Conservation (phyloP, 2,797 vertebrate genomes). For the Eleutherodactylus coqui region DNA sequence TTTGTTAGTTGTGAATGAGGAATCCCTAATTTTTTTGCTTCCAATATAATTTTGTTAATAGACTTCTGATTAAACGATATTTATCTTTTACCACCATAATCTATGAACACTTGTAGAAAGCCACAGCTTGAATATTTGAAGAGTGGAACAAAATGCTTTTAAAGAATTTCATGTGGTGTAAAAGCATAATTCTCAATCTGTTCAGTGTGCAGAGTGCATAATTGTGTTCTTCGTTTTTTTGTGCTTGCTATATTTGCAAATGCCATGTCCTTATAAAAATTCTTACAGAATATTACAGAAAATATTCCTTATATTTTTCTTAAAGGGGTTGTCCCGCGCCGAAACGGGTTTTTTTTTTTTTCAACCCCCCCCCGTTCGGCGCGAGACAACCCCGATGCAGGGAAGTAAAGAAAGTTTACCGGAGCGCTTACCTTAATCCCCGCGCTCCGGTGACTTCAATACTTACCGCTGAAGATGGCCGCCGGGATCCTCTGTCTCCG, state of each 20-base stretch:
- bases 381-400: no score
- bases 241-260: neutral
- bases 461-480: no score
- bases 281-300: neutral
- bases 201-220: neutral
- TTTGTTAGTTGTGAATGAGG: no score
- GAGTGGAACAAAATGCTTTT: constrained; percentile 1
- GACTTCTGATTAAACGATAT: neutral
- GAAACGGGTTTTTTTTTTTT: no score
- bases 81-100: neutral
- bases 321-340: no score
- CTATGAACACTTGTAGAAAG: neutral
- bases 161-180: constrained; percentile 22
- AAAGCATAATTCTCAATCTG: constrained; percentile 4
- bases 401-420: no score
- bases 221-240: neutral
- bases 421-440: no score
- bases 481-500: no score
- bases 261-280: neutral
- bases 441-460: no score
- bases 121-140: constrained; percentile 6
- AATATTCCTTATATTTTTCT: neutral
- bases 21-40: neutral
- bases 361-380: no score
- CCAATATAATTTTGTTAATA: neutral